These are phyloP conservation scores for Nothobranchius kuhntae DNA, from an alignment of 2,113 vertebrate species.

Conservation along the genomic window DNA sequence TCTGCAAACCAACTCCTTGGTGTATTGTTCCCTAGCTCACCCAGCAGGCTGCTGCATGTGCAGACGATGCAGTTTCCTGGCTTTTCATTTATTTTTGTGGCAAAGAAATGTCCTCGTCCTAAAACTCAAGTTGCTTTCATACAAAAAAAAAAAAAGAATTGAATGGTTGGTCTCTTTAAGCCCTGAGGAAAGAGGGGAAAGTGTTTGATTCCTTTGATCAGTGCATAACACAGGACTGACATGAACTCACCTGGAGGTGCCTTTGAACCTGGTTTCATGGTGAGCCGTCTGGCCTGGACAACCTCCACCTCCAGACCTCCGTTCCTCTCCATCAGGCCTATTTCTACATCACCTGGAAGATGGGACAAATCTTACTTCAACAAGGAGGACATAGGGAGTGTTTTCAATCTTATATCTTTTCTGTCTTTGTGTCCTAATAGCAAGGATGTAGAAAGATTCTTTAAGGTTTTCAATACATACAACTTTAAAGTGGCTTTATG, in stretches of 20 bases:
- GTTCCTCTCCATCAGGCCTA: conserved; percentile 92
- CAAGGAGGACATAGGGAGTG: too few relatives aligned
- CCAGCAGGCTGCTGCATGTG: conserved; percentile 15
- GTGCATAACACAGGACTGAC: too few relatives aligned
- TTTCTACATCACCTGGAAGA: conserved; percentile 90
- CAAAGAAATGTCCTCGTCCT: background rate
- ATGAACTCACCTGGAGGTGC: conserved; percentile 87
- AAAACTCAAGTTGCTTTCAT: background rate
- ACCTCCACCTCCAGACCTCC: conserved; percentile 97
- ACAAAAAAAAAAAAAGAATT: too few relatives aligned
- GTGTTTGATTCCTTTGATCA: background rate
- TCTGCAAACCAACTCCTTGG: conserved; percentile 18
- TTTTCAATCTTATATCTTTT: too few relatives aligned
- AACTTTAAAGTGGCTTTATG: too few relatives aligned
- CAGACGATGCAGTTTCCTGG: background rate
- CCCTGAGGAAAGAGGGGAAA: background rate
- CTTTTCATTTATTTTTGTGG: conserved; percentile 13
- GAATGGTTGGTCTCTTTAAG: background rate
- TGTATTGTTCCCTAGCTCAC: background rate
- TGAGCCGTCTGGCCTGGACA: conserved; percentile 94
- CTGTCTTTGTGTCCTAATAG: too few relatives aligned
- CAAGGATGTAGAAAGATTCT: too few relatives aligned
- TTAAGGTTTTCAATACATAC: too few relatives aligned
- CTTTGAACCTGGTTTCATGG: conserved; percentile 94
- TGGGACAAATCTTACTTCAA: too few relatives aligned